A percentile compares a stretch with the other conserved stretches of the same genome.
Evolutionary conservation across 2,888 invertebrate genomes (phyloP).

Genomic region (Clanis bilineata): DNA sequence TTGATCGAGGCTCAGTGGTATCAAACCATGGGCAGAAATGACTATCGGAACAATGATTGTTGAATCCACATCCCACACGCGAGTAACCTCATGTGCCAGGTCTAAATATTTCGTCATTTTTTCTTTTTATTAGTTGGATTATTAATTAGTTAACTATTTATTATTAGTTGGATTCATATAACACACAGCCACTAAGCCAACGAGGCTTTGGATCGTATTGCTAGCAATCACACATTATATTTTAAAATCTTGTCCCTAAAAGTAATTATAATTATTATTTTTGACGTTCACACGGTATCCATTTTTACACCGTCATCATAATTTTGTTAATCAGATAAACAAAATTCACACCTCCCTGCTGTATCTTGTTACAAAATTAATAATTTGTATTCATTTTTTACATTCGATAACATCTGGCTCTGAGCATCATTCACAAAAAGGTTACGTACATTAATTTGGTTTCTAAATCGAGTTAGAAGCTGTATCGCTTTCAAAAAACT

Average conservation of each 20-base stretch:
- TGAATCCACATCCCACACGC: no score
- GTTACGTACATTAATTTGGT: not conserved
- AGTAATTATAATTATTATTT: not conserved
- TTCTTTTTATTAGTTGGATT: no score
- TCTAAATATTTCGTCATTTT: no score
- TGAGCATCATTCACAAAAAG: not conserved
- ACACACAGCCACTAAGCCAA: no score
- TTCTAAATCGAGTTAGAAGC: not conserved
- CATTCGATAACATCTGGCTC: not conserved
- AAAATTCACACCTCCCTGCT: constrained; percentile 1
- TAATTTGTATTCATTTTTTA: constrained; percentile 8
- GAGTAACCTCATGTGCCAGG: no score
- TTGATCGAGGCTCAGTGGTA: no score
- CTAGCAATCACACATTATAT: no score
- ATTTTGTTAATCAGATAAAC: constrained; percentile 27
- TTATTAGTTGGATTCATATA: no score
- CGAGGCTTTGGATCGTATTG: no score
- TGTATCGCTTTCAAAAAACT: not conserved
- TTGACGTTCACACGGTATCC: not conserved
- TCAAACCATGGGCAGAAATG: no score
- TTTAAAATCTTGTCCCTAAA: not conserved
- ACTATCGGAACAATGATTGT: no score
- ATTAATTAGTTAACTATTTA: no score
- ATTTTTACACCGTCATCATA: not conserved
- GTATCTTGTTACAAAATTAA: constrained; percentile 1